Percentiles rank a stretch among this genome's conserved stretches.
Evolutionary conservation across 2,113 vertebrate genomes (phyloP).

Genomic region (Pelusios castaneus): DNA sequence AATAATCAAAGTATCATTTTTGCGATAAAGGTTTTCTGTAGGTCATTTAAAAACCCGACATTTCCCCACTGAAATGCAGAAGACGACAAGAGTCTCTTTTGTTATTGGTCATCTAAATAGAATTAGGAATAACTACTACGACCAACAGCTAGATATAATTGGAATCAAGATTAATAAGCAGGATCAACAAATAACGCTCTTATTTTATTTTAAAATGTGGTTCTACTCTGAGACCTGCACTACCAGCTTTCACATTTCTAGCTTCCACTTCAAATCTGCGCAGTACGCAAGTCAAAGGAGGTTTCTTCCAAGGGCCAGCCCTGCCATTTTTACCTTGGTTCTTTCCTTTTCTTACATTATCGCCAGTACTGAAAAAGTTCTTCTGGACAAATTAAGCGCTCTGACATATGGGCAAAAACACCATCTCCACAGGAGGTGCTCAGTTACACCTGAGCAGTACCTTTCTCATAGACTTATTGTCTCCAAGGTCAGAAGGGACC

Average conservation of each 20-base stretch:
- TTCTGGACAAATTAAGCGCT: neutral
- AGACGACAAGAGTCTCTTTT: conserved; percentile 24
- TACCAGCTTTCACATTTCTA: neutral
- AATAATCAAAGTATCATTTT: neutral
- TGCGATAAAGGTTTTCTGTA: conserved; percentile 3
- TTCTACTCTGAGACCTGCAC: conserved; percentile 11
- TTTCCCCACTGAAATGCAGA: neutral
- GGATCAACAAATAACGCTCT: rapidly evolving
- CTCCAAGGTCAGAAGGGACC: too few relatives aligned
- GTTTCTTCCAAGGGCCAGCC: rapidly evolving
- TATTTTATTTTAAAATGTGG: neutral
- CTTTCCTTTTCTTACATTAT: neutral
- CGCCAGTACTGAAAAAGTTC: conserved; percentile 10
- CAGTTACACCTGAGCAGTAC: neutral
- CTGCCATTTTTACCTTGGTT: neutral
- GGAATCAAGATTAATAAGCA: neutral
- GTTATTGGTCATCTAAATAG: neutral
- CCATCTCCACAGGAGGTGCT: too few relatives aligned
- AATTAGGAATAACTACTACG: neutral
- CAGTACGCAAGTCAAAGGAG: conserved; percentile 18
- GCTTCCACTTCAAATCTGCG: neutral
- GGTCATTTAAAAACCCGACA: neutral
- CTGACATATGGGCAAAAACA: neutral
- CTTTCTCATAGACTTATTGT: neutral
- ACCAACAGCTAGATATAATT: conserved; percentile 42